Percentiles rank a stretch among this genome's conserved stretches.
Conservation (phyloP, 2,113 vertebrate genomes). For the Vireo altiloquus region DNA sequence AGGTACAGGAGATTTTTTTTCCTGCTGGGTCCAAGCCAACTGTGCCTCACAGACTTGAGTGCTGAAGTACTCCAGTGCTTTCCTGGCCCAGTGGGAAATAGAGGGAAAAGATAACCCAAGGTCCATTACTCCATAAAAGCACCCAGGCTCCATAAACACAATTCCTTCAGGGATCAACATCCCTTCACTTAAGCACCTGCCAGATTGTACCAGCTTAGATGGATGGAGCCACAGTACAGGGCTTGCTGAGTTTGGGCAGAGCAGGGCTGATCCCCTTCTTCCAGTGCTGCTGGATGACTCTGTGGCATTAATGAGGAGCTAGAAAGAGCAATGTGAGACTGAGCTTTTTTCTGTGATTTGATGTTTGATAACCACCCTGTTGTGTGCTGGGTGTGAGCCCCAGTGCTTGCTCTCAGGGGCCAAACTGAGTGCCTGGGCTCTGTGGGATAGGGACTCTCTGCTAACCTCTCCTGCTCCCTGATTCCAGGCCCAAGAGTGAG, state of each 20-base stretch:
- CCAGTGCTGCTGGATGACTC: neutral
- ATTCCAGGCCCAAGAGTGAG: constrained; percentile 93
- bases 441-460: neutral
- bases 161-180: neutral
- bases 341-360: neutral
- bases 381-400: neutral
- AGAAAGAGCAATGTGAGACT: accelerated
- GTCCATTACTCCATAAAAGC: neutral
- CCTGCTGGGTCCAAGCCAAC: neutral
- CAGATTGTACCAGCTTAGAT: neutral
- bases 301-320: neutral
- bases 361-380: neutral
- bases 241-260: neutral
- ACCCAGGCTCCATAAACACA: neutral
- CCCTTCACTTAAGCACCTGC: neutral
- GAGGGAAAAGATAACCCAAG: neutral
- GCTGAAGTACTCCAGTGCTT: neutral
- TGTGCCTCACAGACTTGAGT: neutral
- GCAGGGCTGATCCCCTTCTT: neutral
- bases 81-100: neutral
- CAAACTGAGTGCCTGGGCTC: neutral
- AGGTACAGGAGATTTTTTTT: neutral
- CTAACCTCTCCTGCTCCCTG: neutral
- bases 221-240: neutral
- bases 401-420: accelerated